Percentiles rank a stretch among this genome's conserved stretches.
Evolutionary conservation across 2,888 invertebrate species (phyloP).

Genomic region (Chrysina gloriosa): DNA sequence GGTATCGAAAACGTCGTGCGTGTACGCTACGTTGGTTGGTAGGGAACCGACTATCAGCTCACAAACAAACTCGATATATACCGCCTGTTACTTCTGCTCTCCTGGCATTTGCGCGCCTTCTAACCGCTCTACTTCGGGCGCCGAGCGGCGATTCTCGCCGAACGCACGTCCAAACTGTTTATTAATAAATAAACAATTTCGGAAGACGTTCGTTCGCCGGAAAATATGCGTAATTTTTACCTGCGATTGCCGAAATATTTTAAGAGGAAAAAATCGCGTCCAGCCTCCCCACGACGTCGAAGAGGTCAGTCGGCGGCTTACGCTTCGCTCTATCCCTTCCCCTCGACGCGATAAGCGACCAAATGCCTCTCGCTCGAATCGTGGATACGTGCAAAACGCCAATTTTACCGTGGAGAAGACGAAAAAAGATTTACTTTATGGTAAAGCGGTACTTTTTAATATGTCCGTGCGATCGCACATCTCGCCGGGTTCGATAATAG

Average conservation of each 20-base stretch:
- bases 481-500: no score
- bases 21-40: no score
- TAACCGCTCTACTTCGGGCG: constrained; percentile 36
- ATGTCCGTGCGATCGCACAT: no score
- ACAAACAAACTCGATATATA: constrained; percentile 10
- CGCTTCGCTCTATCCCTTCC: constrained; percentile 23
- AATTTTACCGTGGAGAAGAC: neutral
- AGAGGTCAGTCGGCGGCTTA: constrained; percentile 29
- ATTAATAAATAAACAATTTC: constrained; percentile 41
- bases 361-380: neutral
- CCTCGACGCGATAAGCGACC: constrained; percentile 8
- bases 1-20: no score
- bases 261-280: constrained; percentile 30
- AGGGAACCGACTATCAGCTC: no score
- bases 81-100: constrained; percentile 53
- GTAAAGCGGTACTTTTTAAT: no score
- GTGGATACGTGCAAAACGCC: neutral
- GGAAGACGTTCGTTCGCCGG: neutral
- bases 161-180: constrained; percentile 18
- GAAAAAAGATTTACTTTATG: no score
- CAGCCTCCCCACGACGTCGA: constrained; percentile 11
- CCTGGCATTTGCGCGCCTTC: constrained; percentile 64
- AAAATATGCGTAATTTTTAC: constrained; percentile 32
- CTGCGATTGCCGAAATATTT: constrained; percentile 25
- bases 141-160: constrained; percentile 9